Evolutionary conservation across 2,888 invertebrate species (phyloP), one percentile per base, ranked within the genome.

Genomic region (Arrhopalites spinosus): DNA sequence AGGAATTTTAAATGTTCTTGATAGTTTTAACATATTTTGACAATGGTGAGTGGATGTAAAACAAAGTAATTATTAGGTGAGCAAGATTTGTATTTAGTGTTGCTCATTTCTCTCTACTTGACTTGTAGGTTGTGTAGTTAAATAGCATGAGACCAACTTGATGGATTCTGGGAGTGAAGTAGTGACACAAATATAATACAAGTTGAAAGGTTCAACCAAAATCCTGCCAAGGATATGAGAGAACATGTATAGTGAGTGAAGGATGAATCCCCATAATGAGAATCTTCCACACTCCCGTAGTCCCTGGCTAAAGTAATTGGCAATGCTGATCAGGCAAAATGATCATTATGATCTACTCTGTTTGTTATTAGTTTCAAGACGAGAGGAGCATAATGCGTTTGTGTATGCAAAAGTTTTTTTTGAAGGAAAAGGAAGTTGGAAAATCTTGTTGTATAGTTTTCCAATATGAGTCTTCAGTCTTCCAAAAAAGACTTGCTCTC

Each of bases 41-140:
- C 50, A 68, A 68, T 68, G 17, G 68, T 47, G 53, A 68, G 27
- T 47, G 53, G 68, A 53, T 47, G 68, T 68, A 47, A 27, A 68
- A 50, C 53, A 56, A 56, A 70, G 70, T 66, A 66, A 66, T 66
- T 66, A 66, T 56, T 70, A 70, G 70, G 59, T 59, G 20, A 23
- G 59, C 25, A 59, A 23, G 23, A 59, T 59, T 59, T 59, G 25
- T 59, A 8, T 59, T 23, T 7, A 23, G 23, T 59, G 59, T n/a
- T 7, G 3, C 36, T 36, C 36, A 36, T 11, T 36, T 36, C 11
- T 36, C 36, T 36, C 36, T 36, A 3, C 36, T 11, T 7, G 36
- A 36, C 36, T 3, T 36, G 5, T 36, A 36, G 36, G 5, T 7
- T 59, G 59, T 23, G 23, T 23, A 59, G 11, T 2, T 59, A 59